A percentile compares a stretch with the other conserved stretches of the same genome.
These are phyloP conservation scores for Heteromyza rotundicornis DNA, from an alignment of 2,888 invertebrate species.

Conservation along the genomic window DNA sequence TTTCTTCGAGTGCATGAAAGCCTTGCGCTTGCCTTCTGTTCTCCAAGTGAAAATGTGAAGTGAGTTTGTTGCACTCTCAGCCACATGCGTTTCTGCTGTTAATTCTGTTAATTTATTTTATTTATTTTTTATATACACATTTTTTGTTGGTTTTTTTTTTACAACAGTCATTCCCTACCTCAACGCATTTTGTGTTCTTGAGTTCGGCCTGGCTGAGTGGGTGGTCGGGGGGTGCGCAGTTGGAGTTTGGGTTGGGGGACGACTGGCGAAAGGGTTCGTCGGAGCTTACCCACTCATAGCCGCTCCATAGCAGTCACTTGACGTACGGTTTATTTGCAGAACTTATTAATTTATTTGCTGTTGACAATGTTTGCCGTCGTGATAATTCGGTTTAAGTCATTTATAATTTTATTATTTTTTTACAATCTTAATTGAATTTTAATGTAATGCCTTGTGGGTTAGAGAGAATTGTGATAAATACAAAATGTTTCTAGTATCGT, in stretches of 20 bases:
- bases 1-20: background rate
- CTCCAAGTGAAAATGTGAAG: conserved; percentile 6
- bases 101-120: background rate
- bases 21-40: background rate
- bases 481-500: too few relatives aligned
- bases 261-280: too few relatives aligned
- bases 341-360: conserved; percentile 31
- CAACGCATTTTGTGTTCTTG: conserved; percentile 16
- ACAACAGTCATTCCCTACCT: conserved; percentile 18
- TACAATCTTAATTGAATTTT: too few relatives aligned
- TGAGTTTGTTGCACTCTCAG: conserved; percentile 27
- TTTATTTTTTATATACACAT: background rate
- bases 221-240: background rate
- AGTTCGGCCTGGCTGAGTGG: background rate
- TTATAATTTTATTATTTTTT: conserved; percentile 16
- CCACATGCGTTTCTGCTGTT: conserved; percentile 8
- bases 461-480: too few relatives aligned
- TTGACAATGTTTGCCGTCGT: conserved; percentile 30
- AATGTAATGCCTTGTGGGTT: too few relatives aligned
- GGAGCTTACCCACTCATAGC: conserved; percentile 1
- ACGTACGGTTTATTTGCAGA: conserved; percentile 28
- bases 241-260: background rate
- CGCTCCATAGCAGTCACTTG: conserved; percentile 14
- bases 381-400: conserved; percentile 29
- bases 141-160: conserved; percentile 1